Conservation (phyloP, 2,888 invertebrate species). For the Phragmatobia fuliginosa region DNA sequence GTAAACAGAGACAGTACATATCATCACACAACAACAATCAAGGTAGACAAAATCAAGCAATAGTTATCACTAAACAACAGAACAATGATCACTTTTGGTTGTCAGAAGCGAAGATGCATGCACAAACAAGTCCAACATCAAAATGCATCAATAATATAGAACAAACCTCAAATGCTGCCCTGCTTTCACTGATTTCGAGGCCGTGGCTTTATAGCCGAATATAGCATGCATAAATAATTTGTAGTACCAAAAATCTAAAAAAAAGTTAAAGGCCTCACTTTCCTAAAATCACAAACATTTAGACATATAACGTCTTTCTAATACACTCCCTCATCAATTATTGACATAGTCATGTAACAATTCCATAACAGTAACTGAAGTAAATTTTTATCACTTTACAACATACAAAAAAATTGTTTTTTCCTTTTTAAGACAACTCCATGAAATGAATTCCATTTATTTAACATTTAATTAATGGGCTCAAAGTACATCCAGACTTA, state of each 20-base stretch:
- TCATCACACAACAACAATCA: too few relatives aligned
- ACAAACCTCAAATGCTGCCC: too few relatives aligned
- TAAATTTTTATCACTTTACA: conserved; percentile 30
- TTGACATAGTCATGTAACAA: conserved; percentile 31
- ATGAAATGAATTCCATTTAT: neutral
- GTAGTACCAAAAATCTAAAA: conserved; percentile 14
- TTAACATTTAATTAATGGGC: neutral
- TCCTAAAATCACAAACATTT: conserved; percentile 18
- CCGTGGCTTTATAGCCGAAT: neutral
- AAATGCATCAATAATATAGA: too few relatives aligned
- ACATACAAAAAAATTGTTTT: conserved; percentile 25
- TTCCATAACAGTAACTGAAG: conserved; percentile 37
- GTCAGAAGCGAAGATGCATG: too few relatives aligned
- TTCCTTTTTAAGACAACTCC: neutral
- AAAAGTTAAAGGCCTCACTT: conserved; percentile 21
- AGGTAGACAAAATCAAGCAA: too few relatives aligned
- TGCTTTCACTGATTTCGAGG: too few relatives aligned
- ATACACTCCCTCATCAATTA: conserved; percentile 17
- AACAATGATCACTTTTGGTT: too few relatives aligned
- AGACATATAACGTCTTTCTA: conserved; percentile 4
- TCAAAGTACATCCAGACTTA: neutral
- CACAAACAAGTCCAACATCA: too few relatives aligned
- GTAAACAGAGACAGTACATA: too few relatives aligned
- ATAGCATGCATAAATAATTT: neutral
- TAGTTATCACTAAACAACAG: too few relatives aligned